Percentiles rank a stretch among this genome's conserved stretches.
Evolutionary conservation across 2,797 vertebrate species (phyloP).

Genomic region (Euphonia xanthogaster): DNA sequence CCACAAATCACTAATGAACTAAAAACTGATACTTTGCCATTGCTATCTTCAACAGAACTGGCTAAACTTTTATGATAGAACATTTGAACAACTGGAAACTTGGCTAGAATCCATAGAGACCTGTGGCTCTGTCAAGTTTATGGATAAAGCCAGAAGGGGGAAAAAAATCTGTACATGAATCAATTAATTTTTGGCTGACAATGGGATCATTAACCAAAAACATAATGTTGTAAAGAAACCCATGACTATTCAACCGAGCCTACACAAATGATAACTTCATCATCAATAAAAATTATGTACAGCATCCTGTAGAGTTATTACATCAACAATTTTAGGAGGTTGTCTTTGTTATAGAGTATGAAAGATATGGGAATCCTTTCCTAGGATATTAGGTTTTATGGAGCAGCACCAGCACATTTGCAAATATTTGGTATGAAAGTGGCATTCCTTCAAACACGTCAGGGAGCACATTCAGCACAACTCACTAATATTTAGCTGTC

Average conservation of each 20-base stretch:
- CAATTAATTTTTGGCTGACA: background rate
- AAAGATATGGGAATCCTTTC: background rate
- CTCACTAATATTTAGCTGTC: background rate
- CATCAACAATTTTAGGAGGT: slow-evolving; percentile 10
- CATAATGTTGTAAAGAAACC: background rate
- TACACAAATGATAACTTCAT: background rate
- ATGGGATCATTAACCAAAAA: background rate
- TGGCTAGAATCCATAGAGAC: background rate
- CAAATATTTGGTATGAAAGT: slow-evolving; percentile 48
- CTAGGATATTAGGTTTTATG: slow-evolving; percentile 31
- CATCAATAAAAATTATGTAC: slow-evolving; percentile 42
- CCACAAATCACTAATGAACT: background rate
- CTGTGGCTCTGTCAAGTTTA: background rate
- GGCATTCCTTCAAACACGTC: background rate
- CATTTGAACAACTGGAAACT: background rate
- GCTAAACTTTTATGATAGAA: background rate
- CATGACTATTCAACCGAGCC: background rate
- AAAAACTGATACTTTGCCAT: background rate
- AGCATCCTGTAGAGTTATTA: background rate
- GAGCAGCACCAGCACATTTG: slow-evolving; percentile 24
- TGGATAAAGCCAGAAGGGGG: background rate
- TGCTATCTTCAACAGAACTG: background rate
- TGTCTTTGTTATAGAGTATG: background rate
- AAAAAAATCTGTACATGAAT: background rate
- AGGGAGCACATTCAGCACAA: slow-evolving; percentile 2